A percentile compares a stretch with the other conserved stretches of the same genome.
Evolutionary conservation across 2,797 vertebrate genomes (phyloP).

Genomic region (Acanthiza pusilla): DNA sequence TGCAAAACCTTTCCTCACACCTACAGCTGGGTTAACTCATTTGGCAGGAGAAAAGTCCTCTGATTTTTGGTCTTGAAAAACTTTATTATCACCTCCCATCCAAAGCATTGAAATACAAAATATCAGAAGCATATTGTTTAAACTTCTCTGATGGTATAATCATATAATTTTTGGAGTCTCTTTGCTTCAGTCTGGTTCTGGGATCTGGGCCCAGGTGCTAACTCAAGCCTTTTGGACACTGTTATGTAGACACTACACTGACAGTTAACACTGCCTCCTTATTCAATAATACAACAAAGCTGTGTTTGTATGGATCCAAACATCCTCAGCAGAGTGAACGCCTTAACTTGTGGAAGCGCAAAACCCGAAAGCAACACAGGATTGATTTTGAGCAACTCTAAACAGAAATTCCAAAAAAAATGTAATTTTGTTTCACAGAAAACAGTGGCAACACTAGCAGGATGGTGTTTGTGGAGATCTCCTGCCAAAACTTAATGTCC

Average conservation of each 20-base stretch:
- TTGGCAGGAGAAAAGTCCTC: background rate
- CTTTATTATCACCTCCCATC: background rate
- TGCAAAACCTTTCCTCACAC: background rate
- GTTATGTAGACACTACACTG: background rate
- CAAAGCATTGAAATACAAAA: background rate
- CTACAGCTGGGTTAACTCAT: background rate
- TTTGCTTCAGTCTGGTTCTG: background rate
- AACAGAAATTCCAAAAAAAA: background rate
- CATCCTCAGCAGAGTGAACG: background rate
- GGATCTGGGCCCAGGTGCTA: background rate
- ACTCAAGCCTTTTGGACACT: background rate
- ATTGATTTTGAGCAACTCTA: background rate
- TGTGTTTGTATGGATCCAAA: background rate
- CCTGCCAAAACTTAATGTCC: background rate
- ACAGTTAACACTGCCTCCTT: background rate
- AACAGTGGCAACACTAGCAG: background rate
- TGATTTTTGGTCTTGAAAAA: background rate
- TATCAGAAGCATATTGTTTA: background rate
- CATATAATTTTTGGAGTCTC: background rate
- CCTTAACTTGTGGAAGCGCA: background rate
- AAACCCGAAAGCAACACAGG: background rate
- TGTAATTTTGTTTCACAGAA: background rate
- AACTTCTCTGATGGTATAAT: background rate
- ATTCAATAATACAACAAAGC: background rate
- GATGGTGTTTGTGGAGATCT: background rate